Evolutionary conservation across 2,113 vertebrate species (phyloP), one percentile per base, ranked within the genome.

Genomic region (Coptodon rendalli): DNA sequence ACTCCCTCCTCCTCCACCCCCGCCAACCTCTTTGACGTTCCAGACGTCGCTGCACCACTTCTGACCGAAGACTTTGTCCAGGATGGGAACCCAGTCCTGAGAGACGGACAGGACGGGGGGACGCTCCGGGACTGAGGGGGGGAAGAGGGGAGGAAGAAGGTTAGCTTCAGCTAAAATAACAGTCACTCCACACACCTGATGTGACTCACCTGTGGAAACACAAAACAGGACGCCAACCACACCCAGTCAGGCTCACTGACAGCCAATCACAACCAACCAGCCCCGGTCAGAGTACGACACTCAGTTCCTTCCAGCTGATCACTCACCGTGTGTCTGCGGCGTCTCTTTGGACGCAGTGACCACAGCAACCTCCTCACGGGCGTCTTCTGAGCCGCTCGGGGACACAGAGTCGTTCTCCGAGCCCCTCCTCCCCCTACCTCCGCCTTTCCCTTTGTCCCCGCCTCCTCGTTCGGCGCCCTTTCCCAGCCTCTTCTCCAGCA

Each of bases 61-160:
- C 94, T 96, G 96, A 9, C 96, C 96, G 1, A 96, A 97, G 43
- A 96, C 96, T 31, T 96, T 96, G 93, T 96, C 96, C 92, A 97
- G 90, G 83, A 97, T 96, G 11, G 96, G 96, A 5, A 96, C 95
- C 96, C 96, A 97, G 92, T 97, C 95, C 90, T 97, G 96, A 9
- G 96, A 83, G 78, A 95, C 91, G 0, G 95, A 80, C 6, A 96
- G 90, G 48, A 94, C 92, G 0, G 96, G 88, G 43, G 92, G 91
- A 1, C 31, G 92, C 53, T 87, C 90, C 1, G 90, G n/a, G 61
- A 90, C 95, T 92, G 83, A n/a, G n/a, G n/a, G 19, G 9, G 16
- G 27, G 3, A 3, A 16, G 14, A 34, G 11, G 11, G 16, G 34
- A 3, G 36, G 38, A 43, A 7, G 66, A 0, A 24, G n/a, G n/a